phyloP scores from a whole-genome alignment of 2,888 invertebrate genomes.

The Acronicta alni region DNA sequence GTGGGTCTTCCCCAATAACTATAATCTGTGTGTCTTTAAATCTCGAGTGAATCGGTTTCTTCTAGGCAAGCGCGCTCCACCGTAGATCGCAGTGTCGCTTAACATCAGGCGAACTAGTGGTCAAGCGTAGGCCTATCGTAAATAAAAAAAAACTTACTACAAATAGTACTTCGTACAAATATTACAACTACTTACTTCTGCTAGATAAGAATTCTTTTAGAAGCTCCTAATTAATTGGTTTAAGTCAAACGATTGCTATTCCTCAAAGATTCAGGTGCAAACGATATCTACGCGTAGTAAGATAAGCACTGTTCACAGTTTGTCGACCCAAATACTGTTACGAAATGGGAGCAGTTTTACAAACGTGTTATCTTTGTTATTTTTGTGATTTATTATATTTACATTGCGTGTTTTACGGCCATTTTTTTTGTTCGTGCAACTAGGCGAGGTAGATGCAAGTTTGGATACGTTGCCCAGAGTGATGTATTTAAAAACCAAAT shows the following conservation, averaged over 20 bases:
- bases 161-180: too few species aligned
- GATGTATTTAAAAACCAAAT: slow-evolving; percentile 14
- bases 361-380: slow-evolving; percentile 56
- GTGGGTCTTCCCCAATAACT: too few species aligned
- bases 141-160: too few species aligned
- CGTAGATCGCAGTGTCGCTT: too few species aligned
- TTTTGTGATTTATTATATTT: slow-evolving; percentile 59
- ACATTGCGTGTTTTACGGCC: slow-evolving; percentile 53
- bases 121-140: too few species aligned
- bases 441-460: slow-evolving; percentile 19
- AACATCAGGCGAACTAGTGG: too few species aligned
- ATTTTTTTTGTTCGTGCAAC: slow-evolving; percentile 31
- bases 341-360: slow-evolving; percentile 58
- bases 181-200: too few species aligned
- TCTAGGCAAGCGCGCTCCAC: too few species aligned
- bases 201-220: too few species aligned
- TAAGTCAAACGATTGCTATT: not conserved
- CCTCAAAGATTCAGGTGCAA: slow-evolving; percentile 44
- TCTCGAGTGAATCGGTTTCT: too few species aligned
- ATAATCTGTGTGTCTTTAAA: too few species aligned
- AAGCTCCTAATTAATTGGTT: too few species aligned
- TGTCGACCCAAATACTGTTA: slow-evolving; percentile 55
- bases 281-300: slow-evolving; percentile 30
- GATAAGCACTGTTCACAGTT: slow-evolving; percentile 54
- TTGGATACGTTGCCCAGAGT: slow-evolving; percentile 14